phyloP scores from a whole-genome alignment of 1,140 invertebrate genomes.

The Andricus grossulariae region DNA sequence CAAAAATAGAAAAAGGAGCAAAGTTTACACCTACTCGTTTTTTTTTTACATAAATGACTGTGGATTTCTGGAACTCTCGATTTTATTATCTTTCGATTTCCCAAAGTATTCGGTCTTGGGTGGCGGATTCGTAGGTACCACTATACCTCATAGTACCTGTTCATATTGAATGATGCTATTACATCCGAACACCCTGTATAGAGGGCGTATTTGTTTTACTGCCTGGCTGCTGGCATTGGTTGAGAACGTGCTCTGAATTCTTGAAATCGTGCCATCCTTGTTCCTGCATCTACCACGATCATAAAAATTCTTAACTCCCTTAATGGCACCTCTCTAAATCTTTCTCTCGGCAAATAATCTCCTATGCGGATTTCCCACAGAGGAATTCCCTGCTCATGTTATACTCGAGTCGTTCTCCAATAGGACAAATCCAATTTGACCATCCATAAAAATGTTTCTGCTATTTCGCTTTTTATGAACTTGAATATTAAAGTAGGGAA shows the following conservation, averaged over 20 bases:
- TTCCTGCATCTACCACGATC: slow-evolving; percentile 57
- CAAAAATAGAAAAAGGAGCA: background rate
- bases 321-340: slow-evolving; percentile 56
- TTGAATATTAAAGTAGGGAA: background rate
- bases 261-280: slow-evolving; percentile 72
- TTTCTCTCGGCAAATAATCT: slow-evolving; percentile 35
- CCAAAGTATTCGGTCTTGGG: slow-evolving; percentile 49
- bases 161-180: slow-evolving; percentile 65
- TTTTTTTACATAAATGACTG: slow-evolving; percentile 41
- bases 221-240: slow-evolving; percentile 74
- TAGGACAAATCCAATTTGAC: slow-evolving; percentile 21
- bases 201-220: slow-evolving; percentile 76
- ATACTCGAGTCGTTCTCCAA: slow-evolving; percentile 18
- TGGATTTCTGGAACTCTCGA: slow-evolving; percentile 40
- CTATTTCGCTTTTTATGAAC: background rate
- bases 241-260: slow-evolving; percentile 75
- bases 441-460: slow-evolving; percentile 7
- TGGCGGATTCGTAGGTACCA: slow-evolving; percentile 51
- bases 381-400: slow-evolving; percentile 33
- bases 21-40: background rate
- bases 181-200: slow-evolving; percentile 65
- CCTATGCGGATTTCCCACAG: slow-evolving; percentile 37
- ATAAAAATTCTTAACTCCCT: slow-evolving; percentile 66
- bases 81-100: slow-evolving; percentile 42
- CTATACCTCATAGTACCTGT: slow-evolving; percentile 46